Evolutionary conservation across 2,797 vertebrate genomes (phyloP), one percentile per base, ranked within the genome.

Genomic region (Odontamblyopus rebecca): DNA sequence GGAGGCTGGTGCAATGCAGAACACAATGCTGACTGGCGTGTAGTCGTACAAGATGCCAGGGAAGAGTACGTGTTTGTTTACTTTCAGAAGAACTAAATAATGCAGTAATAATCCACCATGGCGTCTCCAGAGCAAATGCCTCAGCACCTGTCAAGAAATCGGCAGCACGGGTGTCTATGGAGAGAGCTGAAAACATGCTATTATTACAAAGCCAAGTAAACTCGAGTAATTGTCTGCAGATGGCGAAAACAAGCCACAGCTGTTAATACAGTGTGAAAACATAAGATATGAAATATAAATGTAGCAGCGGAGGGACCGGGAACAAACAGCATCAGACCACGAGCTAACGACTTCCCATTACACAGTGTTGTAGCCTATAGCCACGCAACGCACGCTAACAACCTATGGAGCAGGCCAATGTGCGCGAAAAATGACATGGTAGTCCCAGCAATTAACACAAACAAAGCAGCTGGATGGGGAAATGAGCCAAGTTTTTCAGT

Each of bases 221-320:
- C 90, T 92, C 79, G 88, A 90, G 92, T 93, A 93, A 94, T 92
- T 86, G 89, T 91, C 91, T 93, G 91, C 93, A 94, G 93, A 95
- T 94, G 94, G 93, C 89, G 84, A 92, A 91, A 92, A 94, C 92
- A 93, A 93, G 91, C 89, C 88, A 82, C 90, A 94, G 93, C 91
- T 94, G 94, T 93, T 94, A 93, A 93, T 93, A 92, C 89, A 84
- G 87, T 89, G 91, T 91, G 91, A 93, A 63, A 93, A 94, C 93
- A 94, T 83, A 84, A 90, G 88, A 92, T 92, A 93, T 92, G 86
- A 93, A 93, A 93, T 93, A 94, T 93, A 92, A 93, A 94, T 93
- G 90, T 76, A 80, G 84, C 87, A 81, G 86, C 85, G 29, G 32
- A 89, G 91, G 91, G 92, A 93, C 89, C 78, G 86, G 88, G 84